A percentile compares a stretch with the other conserved stretches of the same genome.
Conservation (phyloP, 2,797 vertebrate genomes). For the Salmo trutta region DNA sequence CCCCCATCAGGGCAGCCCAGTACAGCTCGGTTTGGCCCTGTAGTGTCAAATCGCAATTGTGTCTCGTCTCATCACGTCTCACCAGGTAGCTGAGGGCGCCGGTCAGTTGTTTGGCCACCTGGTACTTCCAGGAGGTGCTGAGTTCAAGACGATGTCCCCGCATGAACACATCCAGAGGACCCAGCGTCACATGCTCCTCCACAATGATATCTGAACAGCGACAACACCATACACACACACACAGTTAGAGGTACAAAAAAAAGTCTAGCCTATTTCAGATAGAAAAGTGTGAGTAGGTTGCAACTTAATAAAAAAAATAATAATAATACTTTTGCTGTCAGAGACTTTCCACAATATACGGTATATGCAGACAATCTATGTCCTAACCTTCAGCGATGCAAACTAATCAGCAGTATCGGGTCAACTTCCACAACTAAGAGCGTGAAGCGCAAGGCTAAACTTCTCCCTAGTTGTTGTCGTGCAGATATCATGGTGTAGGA, state of each 20-base stretch:
- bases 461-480: not conserved
- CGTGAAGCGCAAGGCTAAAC: not conserved
- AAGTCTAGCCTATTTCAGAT: not conserved
- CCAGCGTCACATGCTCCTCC: conserved; percentile 83
- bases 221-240: not conserved
- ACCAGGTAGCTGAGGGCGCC: conserved; percentile 87
- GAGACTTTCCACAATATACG: too few species aligned
- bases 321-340: too few species aligned
- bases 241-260: not conserved
- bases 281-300: too few species aligned
- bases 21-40: not conserved
- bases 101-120: conserved; percentile 86
- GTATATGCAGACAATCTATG: too few species aligned
- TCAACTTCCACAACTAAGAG: not conserved
- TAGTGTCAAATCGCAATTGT: not conserved
- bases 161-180: conserved; percentile 86
- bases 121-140: conserved; percentile 85
- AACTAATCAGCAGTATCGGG: too few species aligned
- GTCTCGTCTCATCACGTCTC: conserved; percentile 37
- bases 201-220: conserved; percentile 83
- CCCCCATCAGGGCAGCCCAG: too few species aligned
- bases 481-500: not conserved
- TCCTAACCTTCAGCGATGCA: too few species aligned
- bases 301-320: too few species aligned
- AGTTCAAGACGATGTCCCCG: conserved; percentile 77